Percentiles rank a stretch among this genome's conserved stretches.
These are phyloP conservation scores for Physella acuta DNA, from an alignment of 1,140 invertebrate species.

Conservation along the genomic window DNA sequence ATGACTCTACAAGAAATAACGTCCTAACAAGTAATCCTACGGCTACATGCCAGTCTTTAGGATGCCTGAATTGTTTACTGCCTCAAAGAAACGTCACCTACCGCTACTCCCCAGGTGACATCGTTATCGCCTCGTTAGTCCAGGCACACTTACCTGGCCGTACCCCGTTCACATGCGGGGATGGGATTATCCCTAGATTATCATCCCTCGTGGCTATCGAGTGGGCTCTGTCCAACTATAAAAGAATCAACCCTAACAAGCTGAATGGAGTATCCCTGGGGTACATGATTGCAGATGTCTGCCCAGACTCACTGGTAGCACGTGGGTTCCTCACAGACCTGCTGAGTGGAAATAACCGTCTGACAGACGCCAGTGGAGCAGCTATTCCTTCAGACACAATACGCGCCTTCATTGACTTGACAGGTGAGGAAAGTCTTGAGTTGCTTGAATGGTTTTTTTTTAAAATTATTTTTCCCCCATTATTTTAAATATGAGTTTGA, in stretches of 20 bases:
- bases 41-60: conserved; percentile 35
- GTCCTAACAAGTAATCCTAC: conserved; percentile 24
- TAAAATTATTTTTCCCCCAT: too few relatives aligned
- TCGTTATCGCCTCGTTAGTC: conserved; percentile 40
- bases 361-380: conserved; percentile 29
- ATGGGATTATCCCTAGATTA: conserved; percentile 15
- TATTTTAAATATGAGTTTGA: too few relatives aligned
- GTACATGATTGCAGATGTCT: conserved; percentile 43
- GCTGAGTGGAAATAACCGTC: conserved; percentile 33
- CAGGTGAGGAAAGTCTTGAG: too few relatives aligned
- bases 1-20: conserved; percentile 29
- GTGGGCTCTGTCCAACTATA: conserved; percentile 38
- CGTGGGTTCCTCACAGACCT: conserved; percentile 41
- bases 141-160: conserved; percentile 33
- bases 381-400: conserved; percentile 39
- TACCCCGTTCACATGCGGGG: conserved; percentile 39
- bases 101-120: conserved; percentile 38
- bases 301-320: conserved; percentile 30
- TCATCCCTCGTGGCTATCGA: conserved; percentile 34
- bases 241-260: conserved; percentile 30
- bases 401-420: conserved; percentile 35
- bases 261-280: conserved; percentile 40
- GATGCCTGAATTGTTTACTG: conserved; percentile 44
- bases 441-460: too few relatives aligned
- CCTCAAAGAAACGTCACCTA: conserved; percentile 33